Evolutionary conservation across 2,888 invertebrate genomes (phyloP), one percentile per base, ranked within the genome.

Genomic region (Pristionchus mayeri): DNA sequence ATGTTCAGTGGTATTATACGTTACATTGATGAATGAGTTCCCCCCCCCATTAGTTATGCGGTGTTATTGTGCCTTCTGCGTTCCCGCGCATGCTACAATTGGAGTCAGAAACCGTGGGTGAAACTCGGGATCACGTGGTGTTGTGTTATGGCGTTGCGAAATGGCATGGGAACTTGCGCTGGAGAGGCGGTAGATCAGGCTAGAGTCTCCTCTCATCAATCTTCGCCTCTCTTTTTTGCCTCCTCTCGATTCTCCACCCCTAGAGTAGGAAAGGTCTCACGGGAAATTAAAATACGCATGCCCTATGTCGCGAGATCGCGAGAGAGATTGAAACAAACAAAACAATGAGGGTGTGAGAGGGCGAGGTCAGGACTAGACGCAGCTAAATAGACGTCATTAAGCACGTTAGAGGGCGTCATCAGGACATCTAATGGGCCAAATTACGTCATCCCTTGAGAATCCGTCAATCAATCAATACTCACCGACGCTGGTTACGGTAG

Each of bases 221-320:
- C 71, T 24, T 44, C 37, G 71, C 67, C 67, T 63, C 34, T 34
- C 34, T 9, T 54, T 54, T 54, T n/a, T 40, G 18, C 30, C 76
- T 50, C n/a, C 18, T 27, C 50, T 30, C 30, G 18, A 27, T 30
- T 34, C 76, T 50, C 76, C 50, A n/a, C 76, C 48, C 40, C 40
- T 16, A 44, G 48, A 16, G 44, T 50, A 78, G 50, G 48, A 21
- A 30, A 50, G 30, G 76, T 78, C 76, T 78, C 76, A 78, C 76
- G 76, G 76, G 76, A 78, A 78, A 78, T 78, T 78, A 50, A 78
- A 50, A 21, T 18, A 37, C 37, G 40, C 24, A n/a, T 71, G 71
- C 40, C 71, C 71, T 71, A 16, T 67, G 30, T n/a, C 54, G 9
- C 60, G 54, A 54, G 34, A 16, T 30, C 60, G 4, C n/a, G 40